Conservation (phyloP, 2,113 vertebrate genomes). For the Scomber scombrus region DNA sequence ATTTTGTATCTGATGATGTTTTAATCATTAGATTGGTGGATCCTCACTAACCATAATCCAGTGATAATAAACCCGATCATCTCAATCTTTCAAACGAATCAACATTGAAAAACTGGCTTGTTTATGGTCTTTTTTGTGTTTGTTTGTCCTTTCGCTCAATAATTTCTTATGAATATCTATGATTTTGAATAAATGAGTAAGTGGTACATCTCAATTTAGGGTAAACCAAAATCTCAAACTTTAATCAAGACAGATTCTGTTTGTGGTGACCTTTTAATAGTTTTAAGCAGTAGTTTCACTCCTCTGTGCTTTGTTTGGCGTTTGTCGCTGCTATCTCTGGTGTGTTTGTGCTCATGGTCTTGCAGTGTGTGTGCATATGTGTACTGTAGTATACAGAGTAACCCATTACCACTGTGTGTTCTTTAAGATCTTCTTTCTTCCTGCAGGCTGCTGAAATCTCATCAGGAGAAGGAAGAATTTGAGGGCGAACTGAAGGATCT, state of each 20-base stretch:
- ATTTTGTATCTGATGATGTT: slow-evolving; percentile 52
- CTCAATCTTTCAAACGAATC: background rate
- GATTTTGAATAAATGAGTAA: background rate
- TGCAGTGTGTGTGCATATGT: slow-evolving; percentile 28
- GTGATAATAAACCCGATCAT: slow-evolving; percentile 33
- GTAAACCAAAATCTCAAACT: background rate
- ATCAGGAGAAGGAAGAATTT: slow-evolving; percentile 88
- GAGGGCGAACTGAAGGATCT: slow-evolving; percentile 88
- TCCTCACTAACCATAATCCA: slow-evolving; percentile 30
- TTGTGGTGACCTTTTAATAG: slow-evolving; percentile 16
- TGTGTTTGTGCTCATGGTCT: slow-evolving; percentile 2
- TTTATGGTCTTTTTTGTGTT: slow-evolving; percentile 12
- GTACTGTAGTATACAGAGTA: background rate
- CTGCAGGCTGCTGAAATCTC: slow-evolving; percentile 88
- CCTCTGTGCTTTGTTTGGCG: slow-evolving; percentile 26
- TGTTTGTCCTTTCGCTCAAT: background rate
- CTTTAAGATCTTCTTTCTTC: slow-evolving; percentile 6
- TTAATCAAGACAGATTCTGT: slow-evolving; percentile 1
- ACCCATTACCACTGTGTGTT: background rate
- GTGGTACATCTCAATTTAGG: background rate
- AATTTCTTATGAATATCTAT: background rate
- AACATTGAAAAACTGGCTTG: background rate
- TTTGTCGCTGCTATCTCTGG: slow-evolving; percentile 6
- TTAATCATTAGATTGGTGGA: slow-evolving; percentile 46
- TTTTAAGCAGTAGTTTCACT: slow-evolving; percentile 3